Evolutionary conservation across 2,113 vertebrate species (phyloP).

Genomic region (Cynoglossus semilaevis): DNA sequence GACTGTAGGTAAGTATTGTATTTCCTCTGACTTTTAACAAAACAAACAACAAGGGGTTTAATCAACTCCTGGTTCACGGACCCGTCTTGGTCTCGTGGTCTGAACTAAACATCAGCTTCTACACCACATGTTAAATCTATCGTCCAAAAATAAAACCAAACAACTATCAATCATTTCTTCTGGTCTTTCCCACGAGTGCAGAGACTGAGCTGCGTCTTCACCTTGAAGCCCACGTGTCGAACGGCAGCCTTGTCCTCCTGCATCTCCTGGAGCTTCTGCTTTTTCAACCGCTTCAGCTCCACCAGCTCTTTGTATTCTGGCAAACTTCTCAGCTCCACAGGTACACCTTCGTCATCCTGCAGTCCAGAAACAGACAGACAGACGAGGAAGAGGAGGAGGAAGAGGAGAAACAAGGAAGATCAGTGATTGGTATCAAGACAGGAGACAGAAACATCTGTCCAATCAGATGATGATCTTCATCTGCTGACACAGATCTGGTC

Average conservation of each 20-base stretch:
- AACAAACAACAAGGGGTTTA: too few relatives aligned
- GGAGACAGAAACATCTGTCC: slow-evolving; percentile 6
- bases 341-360: slow-evolving; percentile 93
- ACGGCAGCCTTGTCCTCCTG: slow-evolving; percentile 84
- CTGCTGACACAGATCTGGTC: too few relatives aligned
- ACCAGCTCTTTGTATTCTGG: slow-evolving; percentile 96
- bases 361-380: slow-evolving; percentile 2
- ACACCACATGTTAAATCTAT: too few relatives aligned
- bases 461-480: slow-evolving; percentile 3
- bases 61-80: too few relatives aligned
- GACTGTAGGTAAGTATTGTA: too few relatives aligned
- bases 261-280: slow-evolving; percentile 89
- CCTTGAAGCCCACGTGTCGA: slow-evolving; percentile 92
- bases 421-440: not conserved
- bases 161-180: too few relatives aligned
- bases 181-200: too few relatives aligned
- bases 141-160: too few relatives aligned
- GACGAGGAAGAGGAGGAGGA: too few relatives aligned
- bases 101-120: too few relatives aligned
- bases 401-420: not conserved
- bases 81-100: too few relatives aligned
- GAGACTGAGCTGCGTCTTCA: slow-evolving; percentile 42
- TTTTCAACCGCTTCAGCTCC: slow-evolving; percentile 93
- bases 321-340: slow-evolving; percentile 82
- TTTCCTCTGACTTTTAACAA: too few relatives aligned